Evolutionary conservation across 1,140 invertebrate genomes (phyloP).

Genomic region (Holotrichia oblita): DNA sequence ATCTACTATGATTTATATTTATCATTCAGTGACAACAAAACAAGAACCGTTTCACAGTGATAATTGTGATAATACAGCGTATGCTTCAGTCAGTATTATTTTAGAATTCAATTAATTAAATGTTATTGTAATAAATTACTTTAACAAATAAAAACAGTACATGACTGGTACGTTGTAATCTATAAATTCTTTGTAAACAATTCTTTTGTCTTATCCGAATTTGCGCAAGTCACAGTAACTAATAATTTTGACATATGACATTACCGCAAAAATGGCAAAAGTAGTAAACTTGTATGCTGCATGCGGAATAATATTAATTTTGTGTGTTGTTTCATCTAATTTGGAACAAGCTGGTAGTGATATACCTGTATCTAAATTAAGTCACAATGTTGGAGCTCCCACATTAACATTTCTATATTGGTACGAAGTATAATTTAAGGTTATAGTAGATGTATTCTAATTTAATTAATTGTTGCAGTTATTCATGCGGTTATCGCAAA

Average conservation of each 20-base stretch:
- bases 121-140: too few species aligned
- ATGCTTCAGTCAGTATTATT: too few species aligned
- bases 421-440: slow-evolving; percentile 62
- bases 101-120: too few species aligned
- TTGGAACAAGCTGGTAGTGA: slow-evolving; percentile 1
- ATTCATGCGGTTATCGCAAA: slow-evolving; percentile 85
- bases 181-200: background rate
- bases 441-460: slow-evolving; percentile 36
- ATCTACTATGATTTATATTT: too few species aligned
- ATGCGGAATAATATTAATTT: slow-evolving; percentile 18
- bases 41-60: too few species aligned
- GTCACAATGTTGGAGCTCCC: slow-evolving; percentile 68
- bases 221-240: slow-evolving; percentile 18
- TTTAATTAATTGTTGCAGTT: slow-evolving; percentile 67
- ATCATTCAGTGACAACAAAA: too few species aligned
- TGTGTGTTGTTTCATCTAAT: slow-evolving; percentile 29
- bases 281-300: background rate
- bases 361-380: slow-evolving; percentile 59
- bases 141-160: too few species aligned
- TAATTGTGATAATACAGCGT: too few species aligned
- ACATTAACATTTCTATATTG: slow-evolving; percentile 84
- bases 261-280: slow-evolving; percentile 20
- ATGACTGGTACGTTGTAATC: background rate
- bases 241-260: background rate
- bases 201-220: background rate